Evolutionary conservation across 2,888 invertebrate genomes (phyloP).

Genomic region (Serrognathus titanus): DNA sequence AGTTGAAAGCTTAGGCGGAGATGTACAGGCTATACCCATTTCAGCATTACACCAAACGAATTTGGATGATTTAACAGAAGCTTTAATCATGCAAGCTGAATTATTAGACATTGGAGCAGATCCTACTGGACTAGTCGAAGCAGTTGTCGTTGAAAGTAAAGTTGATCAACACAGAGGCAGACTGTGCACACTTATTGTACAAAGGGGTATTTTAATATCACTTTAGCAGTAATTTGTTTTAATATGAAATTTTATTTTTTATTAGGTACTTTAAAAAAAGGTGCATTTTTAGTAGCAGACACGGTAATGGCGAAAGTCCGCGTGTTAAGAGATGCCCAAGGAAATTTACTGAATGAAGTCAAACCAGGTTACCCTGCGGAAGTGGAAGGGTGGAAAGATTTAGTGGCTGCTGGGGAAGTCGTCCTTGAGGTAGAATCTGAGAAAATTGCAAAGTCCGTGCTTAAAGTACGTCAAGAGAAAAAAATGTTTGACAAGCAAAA

Average conservation of each 20-base stretch:
- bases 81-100: conserved; percentile 79
- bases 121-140: conserved; percentile 81
- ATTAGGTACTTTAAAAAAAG: conserved; percentile 73
- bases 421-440: conserved; percentile 71
- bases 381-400: conserved; percentile 85
- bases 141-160: conserved; percentile 84
- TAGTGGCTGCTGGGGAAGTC: conserved; percentile 86
- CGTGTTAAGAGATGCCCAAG: conserved; percentile 74
- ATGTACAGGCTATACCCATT: conserved; percentile 84
- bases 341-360: conserved; percentile 62
- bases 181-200: conserved; percentile 78
- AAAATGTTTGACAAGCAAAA: conserved; percentile 61
- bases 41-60: conserved; percentile 86
- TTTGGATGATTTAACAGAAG: conserved; percentile 75
- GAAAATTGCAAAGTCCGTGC: conserved; percentile 39
- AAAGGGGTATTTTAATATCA: conserved; percentile 51
- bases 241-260: background rate
- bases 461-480: conserved; percentile 54
- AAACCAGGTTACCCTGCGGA: conserved; percentile 80
- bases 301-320: conserved; percentile 80
- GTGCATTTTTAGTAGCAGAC: conserved; percentile 78
- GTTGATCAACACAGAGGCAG: conserved; percentile 69
- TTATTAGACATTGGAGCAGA: conserved; percentile 84
- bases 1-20: conserved; percentile 87
- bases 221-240: background rate